Evolutionary conservation across 1,140 invertebrate species (phyloP).

Genomic region (Drosophila subobscura): DNA sequence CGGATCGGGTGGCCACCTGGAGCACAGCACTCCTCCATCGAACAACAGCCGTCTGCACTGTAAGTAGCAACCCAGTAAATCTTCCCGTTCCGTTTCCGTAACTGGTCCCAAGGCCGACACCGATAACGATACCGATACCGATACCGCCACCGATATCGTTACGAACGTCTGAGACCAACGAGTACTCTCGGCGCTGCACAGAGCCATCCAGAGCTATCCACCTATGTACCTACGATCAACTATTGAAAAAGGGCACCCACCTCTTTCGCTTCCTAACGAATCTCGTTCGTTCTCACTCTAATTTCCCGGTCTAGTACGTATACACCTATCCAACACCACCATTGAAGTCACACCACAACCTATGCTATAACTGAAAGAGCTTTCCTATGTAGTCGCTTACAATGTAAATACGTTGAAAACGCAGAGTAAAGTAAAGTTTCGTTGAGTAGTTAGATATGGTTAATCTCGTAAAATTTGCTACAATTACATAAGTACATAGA

Average conservation of each 20-base stretch:
- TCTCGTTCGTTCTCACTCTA: conserved; percentile 17
- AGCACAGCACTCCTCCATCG: conserved; percentile 84
- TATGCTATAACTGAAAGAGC: background rate
- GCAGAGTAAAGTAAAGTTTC: conserved; percentile 40
- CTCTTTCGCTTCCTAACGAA: conserved; percentile 16
- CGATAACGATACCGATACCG: conserved; percentile 11
- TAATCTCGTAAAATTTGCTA: conserved; percentile 12
- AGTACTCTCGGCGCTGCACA: conserved; percentile 45
- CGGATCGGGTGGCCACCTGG: conserved; percentile 84
- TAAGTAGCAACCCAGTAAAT: conserved; percentile 77
- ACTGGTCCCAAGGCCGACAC: conserved; percentile 12
- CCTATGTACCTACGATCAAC: conserved; percentile 6
- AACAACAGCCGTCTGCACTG: conserved; percentile 84
- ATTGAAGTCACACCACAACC: conserved; percentile 2
- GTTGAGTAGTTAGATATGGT: conserved; percentile 43
- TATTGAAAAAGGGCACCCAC: conserved; percentile 14
- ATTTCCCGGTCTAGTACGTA: conserved; percentile 39
- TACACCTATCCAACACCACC: conserved; percentile 10
- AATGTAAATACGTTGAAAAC: conserved; percentile 30
- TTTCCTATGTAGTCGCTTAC: conserved; percentile 7
- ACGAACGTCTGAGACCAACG: conserved; percentile 5
- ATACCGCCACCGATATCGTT: conserved; percentile 3
- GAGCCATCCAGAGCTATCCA: conserved; percentile 5
- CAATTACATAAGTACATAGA: background rate
- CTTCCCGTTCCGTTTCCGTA: conserved; percentile 29